phyloP scores from a whole-genome alignment of 2,888 invertebrate species.

The Oscheius sp. region DNA sequence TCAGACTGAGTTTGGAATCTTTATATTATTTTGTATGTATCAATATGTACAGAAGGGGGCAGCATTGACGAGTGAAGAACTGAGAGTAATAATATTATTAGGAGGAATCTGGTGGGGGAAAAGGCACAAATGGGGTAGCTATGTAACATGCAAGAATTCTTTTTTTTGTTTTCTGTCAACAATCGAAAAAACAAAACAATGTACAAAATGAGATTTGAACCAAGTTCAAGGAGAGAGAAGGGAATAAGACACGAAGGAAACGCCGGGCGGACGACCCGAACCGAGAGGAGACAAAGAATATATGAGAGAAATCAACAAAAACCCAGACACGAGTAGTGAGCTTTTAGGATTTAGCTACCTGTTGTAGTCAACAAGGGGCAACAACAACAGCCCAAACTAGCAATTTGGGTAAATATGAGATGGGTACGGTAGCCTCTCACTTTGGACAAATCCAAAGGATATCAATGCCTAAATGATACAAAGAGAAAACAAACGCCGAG shows the following conservation, averaged over 20 bases:
- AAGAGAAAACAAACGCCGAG: slow-evolving; percentile 7
- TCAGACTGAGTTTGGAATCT: slow-evolving; percentile 7
- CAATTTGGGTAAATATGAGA: slow-evolving; percentile 27
- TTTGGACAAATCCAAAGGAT: neutral
- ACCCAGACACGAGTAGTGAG: slow-evolving; percentile 14
- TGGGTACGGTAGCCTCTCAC: slow-evolving; percentile 26
- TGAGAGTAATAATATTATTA: neutral
- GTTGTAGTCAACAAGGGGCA: neutral
- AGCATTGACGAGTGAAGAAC: neutral
- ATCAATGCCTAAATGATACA: neutral
- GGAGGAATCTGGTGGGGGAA: neutral
- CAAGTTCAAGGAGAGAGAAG: neutral
- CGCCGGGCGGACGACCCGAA: slow-evolving; percentile 19
- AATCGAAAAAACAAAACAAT: neutral
- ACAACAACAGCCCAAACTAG: neutral
- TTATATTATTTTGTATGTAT: slow-evolving; percentile 15
- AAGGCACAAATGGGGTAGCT: slow-evolving; percentile 7
- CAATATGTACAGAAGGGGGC: slow-evolving; percentile 7
- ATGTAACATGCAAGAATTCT: neutral
- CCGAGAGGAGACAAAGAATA: slow-evolving; percentile 1
- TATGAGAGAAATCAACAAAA: slow-evolving; percentile 10
- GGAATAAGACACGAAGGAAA: slow-evolving; percentile 11
- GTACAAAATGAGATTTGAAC: slow-evolving; percentile 13
- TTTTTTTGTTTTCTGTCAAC: slow-evolving; percentile 10
- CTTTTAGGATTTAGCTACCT: neutral